Percentiles rank a stretch among this genome's conserved stretches.
These are phyloP conservation scores for Neoitamus cyanurus DNA, from an alignment of 2,888 invertebrate species.

Conservation along the genomic window DNA sequence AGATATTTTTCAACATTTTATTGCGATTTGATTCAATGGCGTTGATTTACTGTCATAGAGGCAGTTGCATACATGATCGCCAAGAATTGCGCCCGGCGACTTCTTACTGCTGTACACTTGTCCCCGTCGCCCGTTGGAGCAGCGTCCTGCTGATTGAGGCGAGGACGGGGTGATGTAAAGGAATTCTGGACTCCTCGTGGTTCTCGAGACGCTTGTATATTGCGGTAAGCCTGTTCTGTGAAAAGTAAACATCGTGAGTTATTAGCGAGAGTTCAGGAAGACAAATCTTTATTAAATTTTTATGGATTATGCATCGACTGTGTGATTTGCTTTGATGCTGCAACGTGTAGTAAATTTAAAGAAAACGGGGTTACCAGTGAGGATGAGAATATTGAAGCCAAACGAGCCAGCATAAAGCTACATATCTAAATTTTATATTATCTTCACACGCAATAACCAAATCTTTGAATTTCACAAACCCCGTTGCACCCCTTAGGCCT, in stretches of 20 bases:
- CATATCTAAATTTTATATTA: too few species aligned
- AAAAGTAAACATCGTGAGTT: conserved; percentile 1
- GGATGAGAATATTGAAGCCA: too few species aligned
- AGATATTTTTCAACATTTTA: conserved; percentile 45
- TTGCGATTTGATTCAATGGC: conserved; percentile 47
- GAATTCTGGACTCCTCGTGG: neutral
- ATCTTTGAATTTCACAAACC: too few species aligned
- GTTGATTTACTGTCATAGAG: conserved; percentile 47
- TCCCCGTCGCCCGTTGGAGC: neutral
- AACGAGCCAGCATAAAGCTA: too few species aligned
- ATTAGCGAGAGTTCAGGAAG: neutral
- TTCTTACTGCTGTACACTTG: neutral
- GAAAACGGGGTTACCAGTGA: too few species aligned
- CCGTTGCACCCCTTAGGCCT: too few species aligned
- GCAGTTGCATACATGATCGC: conserved; percentile 36
- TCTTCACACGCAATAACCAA: too few species aligned
- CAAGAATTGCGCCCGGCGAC: too few species aligned
- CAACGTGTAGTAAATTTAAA: too few species aligned
- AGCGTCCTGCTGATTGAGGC: neutral
- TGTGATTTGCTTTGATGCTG: too few species aligned
- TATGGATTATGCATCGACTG: neutral
- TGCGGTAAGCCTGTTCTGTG: neutral
- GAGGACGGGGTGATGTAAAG: neutral
- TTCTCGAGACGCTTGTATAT: neutral
- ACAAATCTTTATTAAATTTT: conserved; percentile 1